These are phyloP conservation scores for Hyla sarda DNA, from an alignment of 2,113 vertebrate genomes.

Conservation along the genomic window DNA sequence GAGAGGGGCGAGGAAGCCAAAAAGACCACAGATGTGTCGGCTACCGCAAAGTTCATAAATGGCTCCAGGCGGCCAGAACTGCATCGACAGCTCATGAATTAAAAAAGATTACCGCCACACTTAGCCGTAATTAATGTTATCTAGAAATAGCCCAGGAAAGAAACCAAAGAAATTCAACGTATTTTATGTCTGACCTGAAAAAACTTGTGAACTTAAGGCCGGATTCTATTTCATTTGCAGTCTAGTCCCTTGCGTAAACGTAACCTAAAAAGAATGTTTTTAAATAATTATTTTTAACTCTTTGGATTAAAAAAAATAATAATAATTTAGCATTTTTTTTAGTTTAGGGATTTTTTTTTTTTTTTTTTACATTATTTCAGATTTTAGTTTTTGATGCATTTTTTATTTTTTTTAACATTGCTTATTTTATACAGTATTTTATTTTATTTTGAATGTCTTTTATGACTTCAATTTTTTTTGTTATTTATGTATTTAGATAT, in stretches of 20 bases:
- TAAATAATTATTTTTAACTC: too few species aligned
- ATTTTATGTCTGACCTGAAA: slow-evolving; percentile 1
- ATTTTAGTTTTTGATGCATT: too few species aligned
- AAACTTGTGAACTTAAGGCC: not conserved
- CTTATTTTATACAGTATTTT: too few species aligned
- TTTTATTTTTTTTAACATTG: too few species aligned
- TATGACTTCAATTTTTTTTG: too few species aligned
- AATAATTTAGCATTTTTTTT: too few species aligned
- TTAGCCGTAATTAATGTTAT: slow-evolving; percentile 10
- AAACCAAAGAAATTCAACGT: not conserved
- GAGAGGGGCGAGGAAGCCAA: slow-evolving; percentile 23
- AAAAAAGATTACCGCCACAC: not conserved
- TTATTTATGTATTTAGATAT: too few species aligned
- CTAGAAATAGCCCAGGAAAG: not conserved
- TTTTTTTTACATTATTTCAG: too few species aligned
- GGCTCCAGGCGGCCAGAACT: slow-evolving; percentile 7
- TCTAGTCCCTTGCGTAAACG: not conserved
- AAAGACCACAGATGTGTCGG: slow-evolving; percentile 46
- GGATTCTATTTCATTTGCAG: not conserved
- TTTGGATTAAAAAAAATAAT: too few species aligned
- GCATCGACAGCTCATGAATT: slow-evolving; percentile 40
- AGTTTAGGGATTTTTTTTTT: too few species aligned
- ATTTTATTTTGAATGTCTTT: too few species aligned
- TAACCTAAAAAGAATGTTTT: not conserved
- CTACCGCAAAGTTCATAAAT: slow-evolving; percentile 38